Conservation (phyloP, 2,113 vertebrate genomes). For the Ptilorrhoa leucosticta region DNA sequence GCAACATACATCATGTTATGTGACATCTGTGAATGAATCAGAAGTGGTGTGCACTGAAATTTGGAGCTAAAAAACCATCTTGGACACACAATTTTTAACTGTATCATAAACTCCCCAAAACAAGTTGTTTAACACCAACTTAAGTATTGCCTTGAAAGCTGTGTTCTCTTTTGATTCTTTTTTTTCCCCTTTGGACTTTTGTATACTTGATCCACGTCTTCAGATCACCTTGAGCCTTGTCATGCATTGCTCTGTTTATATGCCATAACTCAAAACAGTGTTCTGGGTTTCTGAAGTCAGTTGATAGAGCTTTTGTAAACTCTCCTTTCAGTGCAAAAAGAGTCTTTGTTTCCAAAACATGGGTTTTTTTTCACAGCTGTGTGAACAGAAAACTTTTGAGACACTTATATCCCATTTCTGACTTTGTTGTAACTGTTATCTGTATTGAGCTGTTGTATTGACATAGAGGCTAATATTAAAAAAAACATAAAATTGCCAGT, state of each 20-base stretch:
- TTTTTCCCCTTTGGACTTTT: neutral
- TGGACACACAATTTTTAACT: neutral
- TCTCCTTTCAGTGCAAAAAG: neutral
- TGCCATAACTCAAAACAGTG: neutral
- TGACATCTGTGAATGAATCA: neutral
- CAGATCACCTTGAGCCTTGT: neutral
- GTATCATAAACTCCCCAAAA: neutral
- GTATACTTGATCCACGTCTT: neutral
- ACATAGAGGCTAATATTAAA: neutral
- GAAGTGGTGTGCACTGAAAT: fast-evolving
- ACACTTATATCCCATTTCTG: neutral
- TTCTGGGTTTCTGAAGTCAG: neutral
- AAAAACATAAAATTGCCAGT: neutral
- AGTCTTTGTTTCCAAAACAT: neutral
- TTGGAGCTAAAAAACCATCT: neutral
- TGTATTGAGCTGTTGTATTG: neutral
- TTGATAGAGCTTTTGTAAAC: neutral
- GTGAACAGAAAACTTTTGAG: neutral
- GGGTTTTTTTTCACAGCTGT: neutral
- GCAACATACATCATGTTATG: neutral
- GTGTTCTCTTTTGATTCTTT: neutral
- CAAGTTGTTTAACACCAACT: neutral
- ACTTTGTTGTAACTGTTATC: neutral
- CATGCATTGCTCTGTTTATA: neutral
- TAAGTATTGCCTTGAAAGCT: neutral